phyloP scores from a whole-genome alignment of 2,797 vertebrate genomes.

The Lagodon rhomboides region DNA sequence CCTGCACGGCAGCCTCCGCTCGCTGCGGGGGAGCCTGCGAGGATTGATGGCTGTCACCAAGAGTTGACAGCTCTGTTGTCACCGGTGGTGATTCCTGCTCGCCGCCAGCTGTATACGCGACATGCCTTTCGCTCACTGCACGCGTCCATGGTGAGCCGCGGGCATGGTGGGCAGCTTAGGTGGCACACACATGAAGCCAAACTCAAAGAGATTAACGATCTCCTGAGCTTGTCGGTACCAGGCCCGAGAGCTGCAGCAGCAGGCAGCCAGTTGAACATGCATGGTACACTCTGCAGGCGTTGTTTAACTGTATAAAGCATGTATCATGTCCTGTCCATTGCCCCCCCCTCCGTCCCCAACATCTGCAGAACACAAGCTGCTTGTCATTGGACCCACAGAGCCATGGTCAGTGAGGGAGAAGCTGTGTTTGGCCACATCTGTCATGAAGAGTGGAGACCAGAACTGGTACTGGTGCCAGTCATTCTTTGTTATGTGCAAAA shows the following conservation, averaged over 20 bases:
- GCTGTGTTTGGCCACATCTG: constrained; percentile 96
- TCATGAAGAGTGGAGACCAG: constrained; percentile 98
- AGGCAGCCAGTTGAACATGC: neutral
- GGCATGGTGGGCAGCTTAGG: constrained; percentile 24
- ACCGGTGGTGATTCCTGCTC: constrained; percentile 2
- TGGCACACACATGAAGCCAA: constrained; percentile 8
- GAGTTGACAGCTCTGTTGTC: constrained; percentile 47
- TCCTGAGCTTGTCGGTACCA: neutral
- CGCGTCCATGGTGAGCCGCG: constrained; percentile 10
- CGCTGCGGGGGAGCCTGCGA: constrained; percentile 40
- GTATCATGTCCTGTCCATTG: constrained; percentile 6
- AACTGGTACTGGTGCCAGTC: constrained; percentile 88
- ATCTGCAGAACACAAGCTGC: constrained; percentile 93
- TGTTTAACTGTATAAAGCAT: neutral
- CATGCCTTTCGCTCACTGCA: constrained; percentile 7
- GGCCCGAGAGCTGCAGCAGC: constrained; percentile 35
- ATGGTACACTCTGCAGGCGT: neutral
- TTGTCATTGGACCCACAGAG: constrained; percentile 93
- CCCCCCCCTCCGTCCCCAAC: neutral
- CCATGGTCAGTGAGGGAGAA: constrained; percentile 98
- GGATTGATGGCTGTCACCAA: constrained; percentile 53
- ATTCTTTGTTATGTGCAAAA: neutral
- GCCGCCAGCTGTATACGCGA: constrained; percentile 8
- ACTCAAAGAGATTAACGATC: constrained; percentile 6
- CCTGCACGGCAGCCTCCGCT: constrained; percentile 52